These are phyloP conservation scores for Linnaemya vulpina DNA, from an alignment of 2,888 invertebrate species.

Conservation along the genomic window DNA sequence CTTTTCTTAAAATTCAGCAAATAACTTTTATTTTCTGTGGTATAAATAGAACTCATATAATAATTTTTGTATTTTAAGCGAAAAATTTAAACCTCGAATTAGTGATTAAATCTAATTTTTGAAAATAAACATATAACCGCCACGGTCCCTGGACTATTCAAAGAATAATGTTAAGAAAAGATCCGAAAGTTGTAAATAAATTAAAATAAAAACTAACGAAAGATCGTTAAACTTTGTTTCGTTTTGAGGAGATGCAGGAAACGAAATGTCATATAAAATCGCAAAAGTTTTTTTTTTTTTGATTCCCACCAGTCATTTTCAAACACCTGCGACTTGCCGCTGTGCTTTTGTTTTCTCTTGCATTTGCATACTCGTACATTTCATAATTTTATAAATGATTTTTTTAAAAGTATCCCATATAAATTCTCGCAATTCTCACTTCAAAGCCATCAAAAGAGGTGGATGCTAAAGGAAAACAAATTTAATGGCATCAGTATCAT, in stretches of 20 bases:
- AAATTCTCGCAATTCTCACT: constrained; percentile 67
- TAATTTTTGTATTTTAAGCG: no score
- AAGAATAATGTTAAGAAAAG: no score
- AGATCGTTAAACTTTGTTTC: neutral
- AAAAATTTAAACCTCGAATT: no score
- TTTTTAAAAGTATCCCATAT: constrained; percentile 46
- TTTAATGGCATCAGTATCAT: constrained; percentile 9
- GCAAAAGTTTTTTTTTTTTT: neutral
- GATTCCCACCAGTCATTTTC: neutral
- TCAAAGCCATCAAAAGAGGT: constrained; percentile 49
- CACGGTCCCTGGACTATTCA: no score
- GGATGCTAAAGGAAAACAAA: constrained; percentile 22
- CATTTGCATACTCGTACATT: neutral
- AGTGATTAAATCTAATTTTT: no score
- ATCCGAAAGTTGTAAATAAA: no score
- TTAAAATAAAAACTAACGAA: neutral
- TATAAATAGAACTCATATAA: no score
- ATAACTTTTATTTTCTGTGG: no score
- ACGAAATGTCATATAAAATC: neutral
- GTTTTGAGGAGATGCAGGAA: neutral
- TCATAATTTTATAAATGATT: constrained; percentile 44
- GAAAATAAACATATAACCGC: no score
- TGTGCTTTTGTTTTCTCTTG: neutral
- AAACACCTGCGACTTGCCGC: constrained; percentile 29
- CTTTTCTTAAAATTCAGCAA: no score